These are phyloP conservation scores for Camponotus vicinus DNA, from an alignment of 1,140 invertebrate genomes.

Conservation along the genomic window DNA sequence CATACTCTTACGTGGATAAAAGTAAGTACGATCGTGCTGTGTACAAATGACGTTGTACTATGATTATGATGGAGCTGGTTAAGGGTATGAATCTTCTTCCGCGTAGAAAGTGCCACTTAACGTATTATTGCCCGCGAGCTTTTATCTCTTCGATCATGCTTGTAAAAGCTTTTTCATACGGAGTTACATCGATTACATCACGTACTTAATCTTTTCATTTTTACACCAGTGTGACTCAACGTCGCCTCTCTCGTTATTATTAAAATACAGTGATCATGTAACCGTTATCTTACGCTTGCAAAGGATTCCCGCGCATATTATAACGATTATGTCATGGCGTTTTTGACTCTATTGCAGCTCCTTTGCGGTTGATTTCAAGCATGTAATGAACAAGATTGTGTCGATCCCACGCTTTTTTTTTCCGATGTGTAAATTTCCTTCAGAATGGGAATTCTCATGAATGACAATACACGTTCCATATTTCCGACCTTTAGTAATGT, in stretches of 20 bases:
- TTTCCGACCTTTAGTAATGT: conserved; percentile 27
- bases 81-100: conserved; percentile 71
- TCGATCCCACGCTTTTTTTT: background rate
- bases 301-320: conserved; percentile 26
- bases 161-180: conserved; percentile 19
- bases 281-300: conserved; percentile 9
- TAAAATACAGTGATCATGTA: background rate
- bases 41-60: background rate
- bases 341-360: conserved; percentile 6
- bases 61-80: conserved; percentile 30
- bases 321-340: conserved; percentile 50
- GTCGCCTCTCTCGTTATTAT: background rate
- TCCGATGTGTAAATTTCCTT: background rate
- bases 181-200: conserved; percentile 26
- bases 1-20: background rate
- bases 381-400: background rate
- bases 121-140: conserved; percentile 41
- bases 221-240: conserved; percentile 2
- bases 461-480: background rate
- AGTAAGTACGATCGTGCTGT: conserved; percentile 32
- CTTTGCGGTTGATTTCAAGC: background rate
- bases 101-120: conserved; percentile 78
- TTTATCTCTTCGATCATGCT: conserved; percentile 44
- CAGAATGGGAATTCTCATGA: background rate
- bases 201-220: conserved; percentile 25